Evolutionary conservation across 2,888 invertebrate species (phyloP), one percentile per base, ranked within the genome.

Genomic region (Eristalis pertinax): DNA sequence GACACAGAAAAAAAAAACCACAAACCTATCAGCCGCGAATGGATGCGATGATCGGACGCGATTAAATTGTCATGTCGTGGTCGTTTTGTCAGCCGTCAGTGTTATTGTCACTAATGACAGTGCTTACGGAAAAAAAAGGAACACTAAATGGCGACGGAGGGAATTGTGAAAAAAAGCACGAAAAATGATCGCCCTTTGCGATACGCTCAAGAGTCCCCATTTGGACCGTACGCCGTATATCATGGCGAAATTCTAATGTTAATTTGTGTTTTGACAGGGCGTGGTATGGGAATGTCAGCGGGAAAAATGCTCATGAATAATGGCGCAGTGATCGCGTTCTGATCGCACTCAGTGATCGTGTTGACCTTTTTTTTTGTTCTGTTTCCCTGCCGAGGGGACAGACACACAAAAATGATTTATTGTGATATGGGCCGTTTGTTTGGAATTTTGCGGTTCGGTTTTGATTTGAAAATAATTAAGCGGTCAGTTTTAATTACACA

Each of bases 261-360:
- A 84, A 87, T 76, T 87, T 84, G 73, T 87, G 60, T 87, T 87
- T 83, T 87, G 87, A 87, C 87, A 87, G 84, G 79, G 87, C 79
- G 87, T 84, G 84, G 79, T 73, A 87, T 87, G 87, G 64, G 76
- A 80, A 87, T 87, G 84, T 76, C 87, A 87, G 84, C 79, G 73
- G 68, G 76, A 60, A 76, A 76, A 87, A 73, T 80, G 63, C 24
- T 67, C 62, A 68, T 87, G 75, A 87, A 80, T 87, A 80, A 87
- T 84, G 76, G 79, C 79, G 50, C 50, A 68, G 60, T 60, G 76
- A 75, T 84, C 79, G 83, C 67, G 63, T 60, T 74, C 38, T 76
- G 75, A 85, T 85, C 81, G 41, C 50, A 50, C 50, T 50, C 50
- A 50, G 50, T 50, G 50, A 50, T 50, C 50, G 60, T 35, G 35